phyloP scores from a whole-genome alignment of 2,113 vertebrate genomes.

The Paramormyrops kingsleyae region DNA sequence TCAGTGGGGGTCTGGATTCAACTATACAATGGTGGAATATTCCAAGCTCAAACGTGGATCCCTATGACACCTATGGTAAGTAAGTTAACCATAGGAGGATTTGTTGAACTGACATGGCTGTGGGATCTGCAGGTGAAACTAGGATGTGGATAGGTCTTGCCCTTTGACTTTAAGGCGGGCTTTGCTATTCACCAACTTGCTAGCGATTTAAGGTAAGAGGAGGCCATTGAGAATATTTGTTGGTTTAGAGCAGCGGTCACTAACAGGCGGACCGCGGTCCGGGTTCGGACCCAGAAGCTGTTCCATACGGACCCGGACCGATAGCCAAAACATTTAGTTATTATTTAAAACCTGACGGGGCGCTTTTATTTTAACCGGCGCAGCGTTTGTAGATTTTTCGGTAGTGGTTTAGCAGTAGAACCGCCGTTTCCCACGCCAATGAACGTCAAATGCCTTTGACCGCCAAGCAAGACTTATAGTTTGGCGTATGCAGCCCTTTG shows the following conservation, averaged over 20 bases:
- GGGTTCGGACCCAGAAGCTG: no score
- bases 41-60: constrained; percentile 91
- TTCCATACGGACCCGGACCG: no score
- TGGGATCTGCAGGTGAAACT: not conserved
- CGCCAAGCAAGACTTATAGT: no score
- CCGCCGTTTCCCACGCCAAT: no score
- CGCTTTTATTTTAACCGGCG: no score
- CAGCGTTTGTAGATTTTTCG: no score
- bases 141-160: not conserved
- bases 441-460: no score
- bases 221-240: not conserved
- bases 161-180: not conserved
- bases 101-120: not conserved
- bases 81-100: not conserved
- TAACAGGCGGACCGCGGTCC: no score
- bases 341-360: no score
- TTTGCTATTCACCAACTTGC: not conserved
- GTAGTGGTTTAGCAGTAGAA: no score
- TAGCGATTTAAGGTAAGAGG: not conserved
- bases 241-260: not conserved
- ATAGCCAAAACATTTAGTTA: no score
- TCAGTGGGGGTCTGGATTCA: constrained; percentile 89
- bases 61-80: constrained; percentile 92
- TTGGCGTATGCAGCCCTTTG: no score
- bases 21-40: constrained; percentile 98